Evolutionary conservation across 1,140 invertebrate genomes (phyloP).

Genomic region (Meteorus sp.): DNA sequence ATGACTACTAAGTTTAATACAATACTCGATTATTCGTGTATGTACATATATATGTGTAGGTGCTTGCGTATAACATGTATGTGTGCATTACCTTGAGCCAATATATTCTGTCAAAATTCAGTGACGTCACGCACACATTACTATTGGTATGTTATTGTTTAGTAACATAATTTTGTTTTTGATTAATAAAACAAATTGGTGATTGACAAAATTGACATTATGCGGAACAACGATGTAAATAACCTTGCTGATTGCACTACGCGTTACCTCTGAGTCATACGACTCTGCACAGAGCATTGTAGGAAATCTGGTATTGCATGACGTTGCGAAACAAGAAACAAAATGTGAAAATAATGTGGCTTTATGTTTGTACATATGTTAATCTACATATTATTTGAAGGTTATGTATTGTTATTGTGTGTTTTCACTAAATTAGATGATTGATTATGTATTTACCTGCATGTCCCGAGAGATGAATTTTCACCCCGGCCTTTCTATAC

Average conservation of each 20-base stretch:
- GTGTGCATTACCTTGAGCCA: no score
- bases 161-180: background rate
- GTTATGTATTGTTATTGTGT: no score
- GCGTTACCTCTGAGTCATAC: constrained; percentile 45
- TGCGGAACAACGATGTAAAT: constrained; percentile 35
- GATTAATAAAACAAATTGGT: background rate
- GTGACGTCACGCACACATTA: background rate
- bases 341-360: background rate
- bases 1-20: background rate
- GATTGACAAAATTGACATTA: background rate
- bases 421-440: background rate
- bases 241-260: constrained; percentile 45
- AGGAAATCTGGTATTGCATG: constrained; percentile 29
- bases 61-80: constrained; percentile 2
- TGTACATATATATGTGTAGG: no score
- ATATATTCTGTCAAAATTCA: background rate
- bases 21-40: background rate
- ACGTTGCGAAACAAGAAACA: constrained; percentile 43
- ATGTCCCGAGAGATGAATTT: constrained; percentile 59
- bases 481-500: constrained; percentile 59
- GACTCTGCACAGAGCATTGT: constrained; percentile 21
- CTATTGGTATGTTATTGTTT: no score
- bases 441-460: constrained; percentile 46
- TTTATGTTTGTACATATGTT: background rate
- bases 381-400: no score